Percentiles rank a stretch among this genome's conserved stretches.
These are phyloP conservation scores for Mythimna ferrago DNA, from an alignment of 2,888 invertebrate species.

Conservation along the genomic window DNA sequence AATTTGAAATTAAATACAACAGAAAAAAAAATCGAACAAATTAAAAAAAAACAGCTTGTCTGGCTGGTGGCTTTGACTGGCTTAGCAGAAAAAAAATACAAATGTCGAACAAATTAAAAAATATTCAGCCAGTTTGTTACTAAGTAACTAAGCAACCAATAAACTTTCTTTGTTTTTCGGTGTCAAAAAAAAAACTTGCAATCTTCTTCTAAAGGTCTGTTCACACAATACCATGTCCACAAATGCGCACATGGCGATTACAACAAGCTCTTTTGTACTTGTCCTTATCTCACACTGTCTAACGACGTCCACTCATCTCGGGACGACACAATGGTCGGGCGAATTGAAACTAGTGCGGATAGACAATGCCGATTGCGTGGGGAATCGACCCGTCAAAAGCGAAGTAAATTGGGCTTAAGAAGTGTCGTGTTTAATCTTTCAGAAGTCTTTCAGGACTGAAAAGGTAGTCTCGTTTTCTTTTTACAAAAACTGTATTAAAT, in stretches of 20 bases:
- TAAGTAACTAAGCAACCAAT: no score
- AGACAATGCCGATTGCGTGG: constrained; percentile 84
- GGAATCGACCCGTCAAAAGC: constrained; percentile 77
- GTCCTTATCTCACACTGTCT: constrained; percentile 85
- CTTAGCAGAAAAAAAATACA: no score
- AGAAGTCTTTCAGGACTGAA: constrained; percentile 18
- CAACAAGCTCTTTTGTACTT: constrained; percentile 85
- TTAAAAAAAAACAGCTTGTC: no score
- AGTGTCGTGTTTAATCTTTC: constrained; percentile 49
- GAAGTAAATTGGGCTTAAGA: constrained; percentile 66
- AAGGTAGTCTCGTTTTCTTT: constrained; percentile 16
- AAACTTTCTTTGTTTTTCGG: no score
- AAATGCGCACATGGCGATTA: constrained; percentile 82
- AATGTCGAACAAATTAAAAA: no score
- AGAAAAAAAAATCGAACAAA: no score
- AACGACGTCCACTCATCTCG: constrained; percentile 89
- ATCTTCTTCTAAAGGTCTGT: constrained; percentile 10
- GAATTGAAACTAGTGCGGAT: constrained; percentile 87
- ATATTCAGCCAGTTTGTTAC: no score
- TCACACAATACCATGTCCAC: constrained; percentile 47
- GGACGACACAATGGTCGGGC: constrained; percentile 83
- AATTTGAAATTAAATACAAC: no score
- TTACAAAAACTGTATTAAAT: neutral
- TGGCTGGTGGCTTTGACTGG: no score
- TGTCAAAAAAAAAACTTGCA: neutral